Percentiles rank a stretch among this genome's conserved stretches.
Conservation (phyloP, 1,140 invertebrate species). For the Zaprionus lachaisei region DNA sequence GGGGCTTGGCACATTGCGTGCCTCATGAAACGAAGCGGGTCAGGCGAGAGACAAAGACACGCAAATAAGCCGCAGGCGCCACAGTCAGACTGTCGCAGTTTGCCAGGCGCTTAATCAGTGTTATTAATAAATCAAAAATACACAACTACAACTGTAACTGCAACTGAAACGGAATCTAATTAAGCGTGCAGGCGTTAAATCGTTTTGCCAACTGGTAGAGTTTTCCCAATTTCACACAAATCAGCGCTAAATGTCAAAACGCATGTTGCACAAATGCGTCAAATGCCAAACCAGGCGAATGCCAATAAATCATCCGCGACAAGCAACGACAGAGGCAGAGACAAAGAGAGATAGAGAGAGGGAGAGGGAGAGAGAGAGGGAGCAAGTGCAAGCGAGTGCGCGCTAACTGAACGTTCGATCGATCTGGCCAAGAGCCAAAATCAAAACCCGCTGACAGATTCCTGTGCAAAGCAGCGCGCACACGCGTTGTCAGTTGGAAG, state of each 20-base stretch:
- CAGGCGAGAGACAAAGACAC: slow-evolving; percentile 36
- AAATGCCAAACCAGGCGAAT: slow-evolving; percentile 74
- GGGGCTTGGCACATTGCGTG: slow-evolving; percentile 58
- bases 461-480: slow-evolving; percentile 36
- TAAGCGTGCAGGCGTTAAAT: slow-evolving; percentile 21
- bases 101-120: slow-evolving; percentile 46
- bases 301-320: slow-evolving; percentile 73
- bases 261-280: slow-evolving; percentile 82
- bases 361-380: neutral
- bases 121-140: slow-evolving; percentile 78
- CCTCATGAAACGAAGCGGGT: slow-evolving; percentile 12
- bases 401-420: slow-evolving; percentile 20
- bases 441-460: slow-evolving; percentile 43
- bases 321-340: neutral
- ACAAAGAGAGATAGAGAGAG: neutral
- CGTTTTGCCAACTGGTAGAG: neutral
- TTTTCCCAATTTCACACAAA: slow-evolving; percentile 76
- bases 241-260: slow-evolving; percentile 82
- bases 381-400: neutral
- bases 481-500: neutral
- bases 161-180: slow-evolving; percentile 44
- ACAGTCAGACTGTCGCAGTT: slow-evolving; percentile 14
- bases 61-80: slow-evolving; percentile 71
- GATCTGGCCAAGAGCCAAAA: slow-evolving; percentile 37
- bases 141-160: slow-evolving; percentile 29